These are phyloP conservation scores for Lepus oiostolus DNA, from an alignment of 2,797 vertebrate genomes.

Conservation along the genomic window DNA sequence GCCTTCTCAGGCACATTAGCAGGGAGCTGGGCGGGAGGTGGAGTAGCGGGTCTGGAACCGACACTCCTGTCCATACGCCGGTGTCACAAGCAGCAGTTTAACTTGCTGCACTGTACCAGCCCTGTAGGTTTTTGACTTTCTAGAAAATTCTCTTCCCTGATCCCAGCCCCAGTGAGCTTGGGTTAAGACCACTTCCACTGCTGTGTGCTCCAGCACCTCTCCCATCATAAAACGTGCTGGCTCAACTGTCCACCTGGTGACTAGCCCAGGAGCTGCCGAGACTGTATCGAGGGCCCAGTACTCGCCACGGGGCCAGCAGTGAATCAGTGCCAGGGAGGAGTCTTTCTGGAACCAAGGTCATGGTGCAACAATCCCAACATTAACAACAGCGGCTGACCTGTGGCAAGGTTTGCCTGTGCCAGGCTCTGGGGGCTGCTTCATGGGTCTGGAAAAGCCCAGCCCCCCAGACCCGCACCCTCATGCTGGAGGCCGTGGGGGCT, in stretches of 20 bases:
- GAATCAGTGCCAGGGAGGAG: rapidly evolving
- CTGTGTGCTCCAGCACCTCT: background rate
- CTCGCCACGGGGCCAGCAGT: background rate
- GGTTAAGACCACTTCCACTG: background rate
- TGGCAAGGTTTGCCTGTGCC: background rate
- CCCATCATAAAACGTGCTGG: background rate
- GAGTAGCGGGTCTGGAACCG: no score
- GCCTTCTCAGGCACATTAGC: no score
- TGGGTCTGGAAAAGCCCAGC: background rate
- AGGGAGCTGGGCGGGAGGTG: no score
- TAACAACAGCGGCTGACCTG: background rate
- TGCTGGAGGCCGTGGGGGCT: background rate
- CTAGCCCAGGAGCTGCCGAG: background rate
- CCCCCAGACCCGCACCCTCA: background rate
- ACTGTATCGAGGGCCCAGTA: background rate
- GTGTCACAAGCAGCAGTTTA: no score
- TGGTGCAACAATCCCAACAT: background rate
- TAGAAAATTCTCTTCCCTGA: background rate
- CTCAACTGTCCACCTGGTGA: no score
- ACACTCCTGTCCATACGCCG: no score
- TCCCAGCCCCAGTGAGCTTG: background rate
- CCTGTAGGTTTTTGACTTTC: background rate
- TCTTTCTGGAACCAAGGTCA: no score
- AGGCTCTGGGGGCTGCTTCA: background rate
- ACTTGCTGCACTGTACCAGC: no score